phyloP scores from a whole-genome alignment of 37 sponge, comb jelly and placozoan genomes.

The Lycopodina hypogea region DNA sequence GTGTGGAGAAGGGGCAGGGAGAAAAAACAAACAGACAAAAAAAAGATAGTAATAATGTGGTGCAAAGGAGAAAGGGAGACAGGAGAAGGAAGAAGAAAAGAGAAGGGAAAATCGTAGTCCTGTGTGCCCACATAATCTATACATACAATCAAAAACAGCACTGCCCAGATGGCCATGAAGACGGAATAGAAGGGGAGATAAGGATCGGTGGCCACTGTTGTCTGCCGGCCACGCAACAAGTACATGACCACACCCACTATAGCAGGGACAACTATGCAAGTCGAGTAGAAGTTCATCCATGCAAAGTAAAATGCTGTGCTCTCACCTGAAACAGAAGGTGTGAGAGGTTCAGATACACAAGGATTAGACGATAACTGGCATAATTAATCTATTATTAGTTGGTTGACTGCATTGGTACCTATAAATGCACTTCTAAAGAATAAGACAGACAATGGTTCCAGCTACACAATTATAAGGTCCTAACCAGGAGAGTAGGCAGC shows the following conservation, averaged over 20 bases:
- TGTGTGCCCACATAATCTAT: neutral
- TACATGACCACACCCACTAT: conserved; percentile 51
- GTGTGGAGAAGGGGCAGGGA: neutral
- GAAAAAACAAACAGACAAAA: neutral
- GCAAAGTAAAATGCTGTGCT: conserved; percentile 70
- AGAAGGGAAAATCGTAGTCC: neutral
- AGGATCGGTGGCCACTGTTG: conserved; percentile 58
- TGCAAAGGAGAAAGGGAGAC: too few relatives aligned
- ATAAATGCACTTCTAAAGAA: neutral
- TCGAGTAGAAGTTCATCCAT: conserved; percentile 77
- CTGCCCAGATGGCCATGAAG: conserved; percentile 68
- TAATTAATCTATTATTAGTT: neutral
- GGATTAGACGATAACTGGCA: too few relatives aligned
- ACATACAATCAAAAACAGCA: conserved; percentile 49
- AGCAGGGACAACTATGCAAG: conserved; percentile 33
- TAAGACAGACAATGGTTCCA: conserved; percentile 1
- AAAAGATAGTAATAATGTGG: neutral
- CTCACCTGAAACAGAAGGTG: conserved; percentile 45
- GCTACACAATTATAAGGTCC: too few relatives aligned
- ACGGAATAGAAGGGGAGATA: conserved; percentile 72
- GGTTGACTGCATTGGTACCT: too few relatives aligned
- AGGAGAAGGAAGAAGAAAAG: neutral
- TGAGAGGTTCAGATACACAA: neutral
- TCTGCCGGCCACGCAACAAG: conserved; percentile 27
- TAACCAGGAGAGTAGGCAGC: too few relatives aligned